phyloP scores from a whole-genome alignment of 92 coral and sea anemone genomes.

The Phenganax subtilis region DNA sequence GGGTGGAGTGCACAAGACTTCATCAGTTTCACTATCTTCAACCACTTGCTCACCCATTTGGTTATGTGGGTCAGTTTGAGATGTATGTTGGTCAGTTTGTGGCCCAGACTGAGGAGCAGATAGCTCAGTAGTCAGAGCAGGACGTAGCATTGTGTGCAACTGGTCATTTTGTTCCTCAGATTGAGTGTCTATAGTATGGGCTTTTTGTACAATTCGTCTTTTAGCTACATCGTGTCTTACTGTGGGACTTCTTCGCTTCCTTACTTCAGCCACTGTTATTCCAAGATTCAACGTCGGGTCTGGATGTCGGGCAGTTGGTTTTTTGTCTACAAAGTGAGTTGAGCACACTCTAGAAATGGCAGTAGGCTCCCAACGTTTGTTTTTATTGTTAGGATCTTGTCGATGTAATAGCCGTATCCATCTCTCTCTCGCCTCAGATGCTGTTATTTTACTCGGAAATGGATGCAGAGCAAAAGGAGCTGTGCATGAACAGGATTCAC shows the following conservation, averaged over 20 bases:
- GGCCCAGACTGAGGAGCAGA: too few species aligned
- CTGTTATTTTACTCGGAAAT: slow-evolving; percentile 9
- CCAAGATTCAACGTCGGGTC: slow-evolving; percentile 55
- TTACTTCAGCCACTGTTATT: slow-evolving; percentile 20
- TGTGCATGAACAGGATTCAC: too few species aligned
- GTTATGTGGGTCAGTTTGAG: too few species aligned
- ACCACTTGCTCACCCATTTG: too few species aligned
- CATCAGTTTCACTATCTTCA: too few species aligned
- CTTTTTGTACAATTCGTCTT: background rate
- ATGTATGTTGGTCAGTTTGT: too few species aligned
- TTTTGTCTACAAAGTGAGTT: slow-evolving; percentile 48
- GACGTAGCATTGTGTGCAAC: too few species aligned
- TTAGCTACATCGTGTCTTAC: slow-evolving; percentile 41
- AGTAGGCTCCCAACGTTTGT: slow-evolving; percentile 53
- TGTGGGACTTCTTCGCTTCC: slow-evolving; percentile 39
- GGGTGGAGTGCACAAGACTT: too few species aligned
- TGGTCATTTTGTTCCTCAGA: too few species aligned
- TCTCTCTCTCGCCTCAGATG: slow-evolving; percentile 50
- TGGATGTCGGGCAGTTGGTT: slow-evolving; percentile 54
- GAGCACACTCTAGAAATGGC: slow-evolving; percentile 50
- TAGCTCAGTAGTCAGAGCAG: too few species aligned
- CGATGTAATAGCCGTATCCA: slow-evolving; percentile 51
- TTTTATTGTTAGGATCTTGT: slow-evolving; percentile 37
- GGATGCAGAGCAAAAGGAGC: too few species aligned
- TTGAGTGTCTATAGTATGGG: too few species aligned